A percentile compares a stretch with the other conserved stretches of the same genome.
phyloP scores from a whole-genome alignment of 1,140 invertebrate genomes.

The Maconellicoccus hirsutus region DNA sequence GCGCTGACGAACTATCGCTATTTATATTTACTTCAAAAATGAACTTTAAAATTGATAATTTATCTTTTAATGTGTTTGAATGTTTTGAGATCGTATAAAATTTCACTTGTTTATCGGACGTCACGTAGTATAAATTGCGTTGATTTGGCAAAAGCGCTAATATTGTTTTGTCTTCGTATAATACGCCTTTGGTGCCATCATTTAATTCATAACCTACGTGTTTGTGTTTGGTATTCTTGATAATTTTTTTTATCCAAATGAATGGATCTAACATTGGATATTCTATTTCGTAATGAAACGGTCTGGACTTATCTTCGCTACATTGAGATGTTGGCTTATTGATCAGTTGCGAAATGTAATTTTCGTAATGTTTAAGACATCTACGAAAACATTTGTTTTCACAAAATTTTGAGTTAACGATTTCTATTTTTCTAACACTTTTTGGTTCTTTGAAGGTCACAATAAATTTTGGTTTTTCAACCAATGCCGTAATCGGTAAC shows the following conservation, averaged over 20 bases:
- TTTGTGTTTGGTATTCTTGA: neutral
- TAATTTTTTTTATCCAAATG: neutral
- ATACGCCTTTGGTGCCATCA: constrained; percentile 11
- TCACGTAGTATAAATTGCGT: constrained; percentile 11
- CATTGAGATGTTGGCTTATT: neutral
- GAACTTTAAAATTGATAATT: neutral
- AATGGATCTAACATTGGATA: constrained; percentile 10
- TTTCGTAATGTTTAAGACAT: constrained; percentile 1
- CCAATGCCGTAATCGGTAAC: neutral
- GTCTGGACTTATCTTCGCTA: neutral
- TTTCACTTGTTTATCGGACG: neutral
- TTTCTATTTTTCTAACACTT: neutral
- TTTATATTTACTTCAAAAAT: neutral
- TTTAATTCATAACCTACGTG: neutral
- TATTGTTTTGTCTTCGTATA: constrained; percentile 12
- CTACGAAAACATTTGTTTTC: constrained; percentile 12
- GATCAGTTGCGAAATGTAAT: neutral
- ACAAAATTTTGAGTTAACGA: neutral
- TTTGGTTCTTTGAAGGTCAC: neutral
- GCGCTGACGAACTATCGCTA: neutral
- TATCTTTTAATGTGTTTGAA: neutral
- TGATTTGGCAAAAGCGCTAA: neutral
- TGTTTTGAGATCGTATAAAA: constrained; percentile 1
- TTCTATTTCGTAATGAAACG: neutral
- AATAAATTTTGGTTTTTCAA: constrained; percentile 13